Evolutionary conservation across 2,797 vertebrate species (phyloP).

Genomic region (Diplodus sargus): DNA sequence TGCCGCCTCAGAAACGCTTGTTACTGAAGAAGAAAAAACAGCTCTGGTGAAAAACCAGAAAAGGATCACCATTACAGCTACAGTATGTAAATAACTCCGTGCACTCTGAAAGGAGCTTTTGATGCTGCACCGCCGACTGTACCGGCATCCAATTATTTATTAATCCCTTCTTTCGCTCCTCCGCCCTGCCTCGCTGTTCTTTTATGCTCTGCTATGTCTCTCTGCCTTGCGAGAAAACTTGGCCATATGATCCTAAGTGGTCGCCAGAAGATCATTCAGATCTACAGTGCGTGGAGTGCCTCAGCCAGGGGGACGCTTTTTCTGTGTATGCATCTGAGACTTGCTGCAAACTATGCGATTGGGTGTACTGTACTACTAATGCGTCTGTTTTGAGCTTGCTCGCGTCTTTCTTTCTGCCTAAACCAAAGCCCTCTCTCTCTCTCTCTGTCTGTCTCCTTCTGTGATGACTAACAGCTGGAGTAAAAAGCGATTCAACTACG

Average conservation of each 20-base stretch:
- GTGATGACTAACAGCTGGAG: conserved; percentile 47
- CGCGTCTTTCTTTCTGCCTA: conserved; percentile 15
- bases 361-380: neutral
- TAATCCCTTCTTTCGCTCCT: conserved; percentile 36
- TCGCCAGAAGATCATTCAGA: conserved; percentile 36
- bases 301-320: neutral
- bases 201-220: conserved; percentile 20
- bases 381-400: conserved; percentile 2
- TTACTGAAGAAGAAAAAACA: conserved; percentile 15
- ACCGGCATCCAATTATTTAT: conserved; percentile 54
- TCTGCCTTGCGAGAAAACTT: conserved; percentile 12
- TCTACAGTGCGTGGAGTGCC: conserved; percentile 4
- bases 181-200: neutral
- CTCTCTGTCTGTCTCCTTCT: conserved; percentile 16
- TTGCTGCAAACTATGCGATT: conserved; percentile 16
- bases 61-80: conserved; percentile 2
- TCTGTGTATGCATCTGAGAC: neutral
- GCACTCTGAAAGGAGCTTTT: conserved; percentile 38
- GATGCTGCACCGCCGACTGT: conserved; percentile 27
- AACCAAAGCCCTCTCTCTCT: conserved; percentile 31
- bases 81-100: conserved; percentile 29
- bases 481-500: neutral
- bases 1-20: conserved; percentile 15
- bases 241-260: conserved; percentile 34
- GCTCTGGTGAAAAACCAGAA: neutral